Evolutionary conservation across 37 sponge, comb jelly and placozoan genomes (phyloP), one percentile per base, ranked within the genome.

Genomic region (Theonella swinhoei): DNA sequence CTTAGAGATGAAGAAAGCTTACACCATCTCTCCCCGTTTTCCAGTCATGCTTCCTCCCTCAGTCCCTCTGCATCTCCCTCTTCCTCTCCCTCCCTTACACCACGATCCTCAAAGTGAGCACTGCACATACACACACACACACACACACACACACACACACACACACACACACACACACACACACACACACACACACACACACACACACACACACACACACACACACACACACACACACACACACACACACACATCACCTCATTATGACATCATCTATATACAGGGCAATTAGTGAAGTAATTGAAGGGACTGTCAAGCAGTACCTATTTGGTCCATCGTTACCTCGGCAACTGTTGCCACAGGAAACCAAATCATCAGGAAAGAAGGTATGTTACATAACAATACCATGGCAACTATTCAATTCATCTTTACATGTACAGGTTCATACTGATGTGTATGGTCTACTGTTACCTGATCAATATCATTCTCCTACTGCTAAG

Each of bases 81-180:
- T 80, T 81, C 90, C 0, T 54, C 83, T 2, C 71, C 84, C 30
- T 83, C 90, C 2, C 28, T 79, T 75, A 84, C 80, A 4, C 90
- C 90, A 0, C 59, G 85, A 58, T 69, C 84, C 72, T 79, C 90
- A 61, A 73, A 61, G 90, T 89, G 63, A 62, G 76, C n/a, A n/a
- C 60, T 58, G 19, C n/a, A n/a, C n/a, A n/a, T n/a, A n/a, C n/a
- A n/a, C n/a, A n/a, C n/a, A n/a, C n/a, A n/a, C n/a, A n/a, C n/a
- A n/a, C n/a, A n/a, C n/a, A n/a, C n/a, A n/a, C n/a, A n/a, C n/a
- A n/a, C n/a, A n/a, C n/a, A n/a, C n/a, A n/a, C n/a, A n/a, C n/a
- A n/a, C n/a, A n/a, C n/a, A n/a, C n/a, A n/a, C n/a, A n/a, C n/a
- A n/a, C n/a, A n/a, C n/a, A n/a, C n/a, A n/a, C n/a, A n/a, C 64